Evolutionary conservation across 2,113 vertebrate species (phyloP).

Genomic region (Trinectes maculatus): DNA sequence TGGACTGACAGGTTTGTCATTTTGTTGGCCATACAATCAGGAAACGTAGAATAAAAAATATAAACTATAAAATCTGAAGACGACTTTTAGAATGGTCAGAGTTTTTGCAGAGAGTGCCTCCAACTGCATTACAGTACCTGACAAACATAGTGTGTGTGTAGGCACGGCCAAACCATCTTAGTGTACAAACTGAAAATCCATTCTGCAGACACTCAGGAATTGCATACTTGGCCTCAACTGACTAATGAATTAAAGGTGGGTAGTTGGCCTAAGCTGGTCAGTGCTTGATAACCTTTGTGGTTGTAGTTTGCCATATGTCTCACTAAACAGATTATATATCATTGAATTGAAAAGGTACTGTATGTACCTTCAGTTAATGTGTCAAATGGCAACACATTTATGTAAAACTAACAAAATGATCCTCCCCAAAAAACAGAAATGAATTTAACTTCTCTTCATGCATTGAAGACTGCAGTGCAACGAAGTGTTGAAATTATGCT

Average conservation of each 20-base stretch:
- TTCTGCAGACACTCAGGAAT: background rate
- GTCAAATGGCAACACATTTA: background rate
- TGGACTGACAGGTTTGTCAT: too few relatives aligned
- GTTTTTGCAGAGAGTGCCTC: too few relatives aligned
- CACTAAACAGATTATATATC: constrained; percentile 44
- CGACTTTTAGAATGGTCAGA: too few relatives aligned
- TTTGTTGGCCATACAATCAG: too few relatives aligned
- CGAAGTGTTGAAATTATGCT: background rate
- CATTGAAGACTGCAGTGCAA: background rate
- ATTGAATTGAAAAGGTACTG: constrained; percentile 33
- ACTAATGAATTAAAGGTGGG: constrained; percentile 33
- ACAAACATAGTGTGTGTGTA: too few relatives aligned
- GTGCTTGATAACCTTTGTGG: constrained; percentile 30
- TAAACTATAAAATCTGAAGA: too few relatives aligned
- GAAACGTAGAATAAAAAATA: too few relatives aligned
- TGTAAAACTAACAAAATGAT: background rate
- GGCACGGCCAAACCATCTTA: too few relatives aligned
- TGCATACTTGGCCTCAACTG: background rate
- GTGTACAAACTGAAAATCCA: background rate
- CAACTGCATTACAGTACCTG: too few relatives aligned
- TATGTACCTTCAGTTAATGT: background rate
- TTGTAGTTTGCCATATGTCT: constrained; percentile 61
- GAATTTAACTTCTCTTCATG: background rate
- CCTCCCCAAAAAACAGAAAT: background rate
- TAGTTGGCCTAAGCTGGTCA: constrained; percentile 29